Conservation (phyloP, 2,888 invertebrate species). For the Scaptomyza reducta region DNA sequence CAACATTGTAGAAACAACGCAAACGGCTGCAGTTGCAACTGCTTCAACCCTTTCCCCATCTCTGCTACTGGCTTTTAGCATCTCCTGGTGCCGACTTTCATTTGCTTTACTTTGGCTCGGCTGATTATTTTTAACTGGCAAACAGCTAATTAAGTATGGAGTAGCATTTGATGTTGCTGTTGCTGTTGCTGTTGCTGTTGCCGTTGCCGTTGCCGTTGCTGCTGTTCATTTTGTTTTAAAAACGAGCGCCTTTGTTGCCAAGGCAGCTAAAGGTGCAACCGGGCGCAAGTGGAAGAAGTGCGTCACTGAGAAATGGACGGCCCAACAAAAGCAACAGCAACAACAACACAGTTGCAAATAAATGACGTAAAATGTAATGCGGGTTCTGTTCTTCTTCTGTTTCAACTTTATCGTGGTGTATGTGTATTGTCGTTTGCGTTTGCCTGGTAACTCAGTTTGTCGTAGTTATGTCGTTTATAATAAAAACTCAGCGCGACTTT, state of each 20-base stretch:
- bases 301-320: conserved; percentile 26
- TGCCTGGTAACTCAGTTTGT: conserved; percentile 74
- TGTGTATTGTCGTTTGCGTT: conserved; percentile 43
- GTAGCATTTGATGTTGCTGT: conserved; percentile 63
- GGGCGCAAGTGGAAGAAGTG: conserved; percentile 49
- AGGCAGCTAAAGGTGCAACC: conserved; percentile 46
- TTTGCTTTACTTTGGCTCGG: conserved; percentile 76
- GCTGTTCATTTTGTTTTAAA: conserved; percentile 40
- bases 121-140: conserved; percentile 80
- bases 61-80: conserved; percentile 45
- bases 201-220: conserved; percentile 6
- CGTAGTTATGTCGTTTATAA: conserved; percentile 80
- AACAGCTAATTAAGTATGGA: conserved; percentile 81
- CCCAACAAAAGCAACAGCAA: conserved; percentile 5
- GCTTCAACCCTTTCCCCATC: not conserved
- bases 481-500: conserved; percentile 78
- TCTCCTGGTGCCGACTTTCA: conserved; percentile 71
- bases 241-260: conserved; percentile 30
- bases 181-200: conserved; percentile 8
- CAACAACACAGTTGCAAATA: conserved; percentile 77
- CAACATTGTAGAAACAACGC: conserved; percentile 68
- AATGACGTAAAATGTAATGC: conserved; percentile 76
- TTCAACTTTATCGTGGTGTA: conserved; percentile 14
- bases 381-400: conserved; percentile 27
- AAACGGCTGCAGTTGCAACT: conserved; percentile 46